A percentile compares a stretch with the other conserved stretches of the same genome.
Conservation (phyloP, 2,113 vertebrate genomes). For the Eptesicus fuscus region DNA sequence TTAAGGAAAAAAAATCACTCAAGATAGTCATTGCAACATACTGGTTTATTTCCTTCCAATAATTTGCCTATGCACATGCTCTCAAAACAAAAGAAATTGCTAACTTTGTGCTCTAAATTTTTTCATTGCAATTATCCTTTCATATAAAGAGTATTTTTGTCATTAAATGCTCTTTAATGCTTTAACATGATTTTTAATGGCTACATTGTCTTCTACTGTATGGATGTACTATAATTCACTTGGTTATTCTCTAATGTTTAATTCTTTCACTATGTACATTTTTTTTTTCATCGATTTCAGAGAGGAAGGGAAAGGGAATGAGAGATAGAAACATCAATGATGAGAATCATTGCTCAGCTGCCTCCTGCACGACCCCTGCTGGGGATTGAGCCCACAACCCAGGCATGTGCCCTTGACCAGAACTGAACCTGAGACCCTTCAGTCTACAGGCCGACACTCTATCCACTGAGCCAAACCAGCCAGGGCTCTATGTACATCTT, state of each 20-base stretch:
- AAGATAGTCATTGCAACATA: neutral
- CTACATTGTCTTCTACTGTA: neutral
- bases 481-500: neutral
- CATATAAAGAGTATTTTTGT: neutral
- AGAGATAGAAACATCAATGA: no score
- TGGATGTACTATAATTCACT: neutral
- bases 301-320: no score
- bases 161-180: constrained; percentile 1
- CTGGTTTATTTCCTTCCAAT: neutral
- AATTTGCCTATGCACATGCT: neutral
- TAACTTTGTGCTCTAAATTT: neutral
- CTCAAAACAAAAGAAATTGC: neutral
- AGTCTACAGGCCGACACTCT: no score
- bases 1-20: constrained; percentile 16
- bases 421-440: no score
- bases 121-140: neutral
- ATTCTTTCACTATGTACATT: neutral
- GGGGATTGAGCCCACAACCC: no score
- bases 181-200: constrained; percentile 32
- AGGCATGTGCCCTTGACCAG: no score
- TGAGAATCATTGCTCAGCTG: no score
- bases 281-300: neutral
- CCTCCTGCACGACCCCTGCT: no score
- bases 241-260: constrained; percentile 4
- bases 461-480: no score